Conservation (phyloP, 2,113 vertebrate species). For the Spilogale gracilis region DNA sequence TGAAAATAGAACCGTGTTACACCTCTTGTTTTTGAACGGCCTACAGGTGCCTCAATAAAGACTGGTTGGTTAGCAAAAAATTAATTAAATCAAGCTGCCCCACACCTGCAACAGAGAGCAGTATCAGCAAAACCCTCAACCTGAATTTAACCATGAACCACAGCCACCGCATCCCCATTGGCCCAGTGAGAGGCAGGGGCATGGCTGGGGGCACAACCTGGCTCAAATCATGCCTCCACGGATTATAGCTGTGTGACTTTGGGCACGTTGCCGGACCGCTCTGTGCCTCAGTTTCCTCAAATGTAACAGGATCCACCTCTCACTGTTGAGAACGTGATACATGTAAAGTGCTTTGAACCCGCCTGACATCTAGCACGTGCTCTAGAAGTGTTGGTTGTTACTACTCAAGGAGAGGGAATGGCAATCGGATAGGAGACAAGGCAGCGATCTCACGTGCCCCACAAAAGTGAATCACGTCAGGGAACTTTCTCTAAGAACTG, state of each 20-base stretch:
- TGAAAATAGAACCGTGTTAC: neutral
- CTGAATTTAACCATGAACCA: neutral
- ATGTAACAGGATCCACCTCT: neutral
- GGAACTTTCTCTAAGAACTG: neutral
- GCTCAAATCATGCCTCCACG: neutral
- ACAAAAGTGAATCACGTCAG: neutral
- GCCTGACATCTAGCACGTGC: neutral
- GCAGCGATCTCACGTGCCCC: neutral
- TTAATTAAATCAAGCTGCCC: neutral
- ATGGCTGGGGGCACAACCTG: neutral
- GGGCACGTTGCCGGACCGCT: neutral
- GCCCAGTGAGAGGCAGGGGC: neutral
- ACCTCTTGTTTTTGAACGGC: neutral
- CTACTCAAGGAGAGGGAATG: neutral
- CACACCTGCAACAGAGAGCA: neutral
- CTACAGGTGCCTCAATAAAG: neutral
- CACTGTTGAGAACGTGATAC: neutral
- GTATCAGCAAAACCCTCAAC: neutral
- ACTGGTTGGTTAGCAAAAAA: neutral
- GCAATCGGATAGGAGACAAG: neutral
- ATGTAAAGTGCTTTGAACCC: neutral
- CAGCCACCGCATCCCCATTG: neutral
- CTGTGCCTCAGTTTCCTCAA: neutral
- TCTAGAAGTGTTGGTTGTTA: neutral
- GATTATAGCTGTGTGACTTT: neutral